phyloP scores from a whole-genome alignment of 2,888 invertebrate genomes.

The Eudasyphora cyanicolor region DNA sequence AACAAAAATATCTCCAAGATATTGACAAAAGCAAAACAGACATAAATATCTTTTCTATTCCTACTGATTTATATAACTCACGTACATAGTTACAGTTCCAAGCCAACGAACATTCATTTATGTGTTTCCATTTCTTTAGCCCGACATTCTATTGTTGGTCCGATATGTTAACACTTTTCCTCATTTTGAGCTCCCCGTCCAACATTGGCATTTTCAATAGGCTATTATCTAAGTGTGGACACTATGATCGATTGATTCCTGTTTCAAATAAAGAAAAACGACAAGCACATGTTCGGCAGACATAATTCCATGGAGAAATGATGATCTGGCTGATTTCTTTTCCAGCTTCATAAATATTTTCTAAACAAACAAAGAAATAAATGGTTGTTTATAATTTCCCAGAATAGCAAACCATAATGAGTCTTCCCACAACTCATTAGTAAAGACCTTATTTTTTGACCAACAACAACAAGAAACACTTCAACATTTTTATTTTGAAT shows the following conservation, averaged over 20 bases:
- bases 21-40: slow-evolving; percentile 10
- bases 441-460: not conserved
- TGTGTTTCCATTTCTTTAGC: not conserved
- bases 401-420: not conserved
- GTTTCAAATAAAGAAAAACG: not conserved
- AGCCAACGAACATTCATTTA: not conserved
- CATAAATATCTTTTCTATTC: not conserved
- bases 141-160: slow-evolving; percentile 10
- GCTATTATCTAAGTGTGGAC: slow-evolving; percentile 5
- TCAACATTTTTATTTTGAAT: not conserved
- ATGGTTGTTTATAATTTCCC: not conserved
- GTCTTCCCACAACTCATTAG: not conserved
- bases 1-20: not conserved
- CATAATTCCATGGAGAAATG: not conserved
- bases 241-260: slow-evolving; percentile 21
- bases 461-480: not conserved
- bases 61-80: slow-evolving; percentile 25
- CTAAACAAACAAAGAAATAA: not conserved
- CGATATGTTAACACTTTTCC: not conserved
- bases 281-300: not conserved
- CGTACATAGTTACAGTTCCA: not conserved
- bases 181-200: not conserved
- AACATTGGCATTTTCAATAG: not conserved
- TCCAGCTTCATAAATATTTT: not conserved
- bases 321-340: not conserved